phyloP scores from a whole-genome alignment of 2,113 vertebrate species.

The Perca schrenkii region DNA sequence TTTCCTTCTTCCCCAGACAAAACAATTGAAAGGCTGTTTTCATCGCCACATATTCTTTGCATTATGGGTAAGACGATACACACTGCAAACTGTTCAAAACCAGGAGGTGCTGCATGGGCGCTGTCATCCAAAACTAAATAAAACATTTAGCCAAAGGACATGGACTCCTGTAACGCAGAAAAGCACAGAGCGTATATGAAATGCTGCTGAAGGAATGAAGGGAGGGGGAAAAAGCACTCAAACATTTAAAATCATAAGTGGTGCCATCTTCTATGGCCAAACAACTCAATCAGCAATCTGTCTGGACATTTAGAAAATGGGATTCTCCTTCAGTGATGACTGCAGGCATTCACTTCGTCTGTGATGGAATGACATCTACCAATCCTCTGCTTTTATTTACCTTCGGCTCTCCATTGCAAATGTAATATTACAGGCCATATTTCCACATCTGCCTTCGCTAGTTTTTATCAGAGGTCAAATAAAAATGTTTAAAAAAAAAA shows the following conservation, averaged over 20 bases:
- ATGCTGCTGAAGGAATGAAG: conserved; percentile 25
- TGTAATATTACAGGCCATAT: conserved; percentile 44
- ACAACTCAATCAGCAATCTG: conserved; percentile 71
- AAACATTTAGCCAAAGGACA: conserved; percentile 70
- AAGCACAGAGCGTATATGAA: conserved; percentile 53
- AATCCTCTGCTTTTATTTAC: conserved; percentile 54
- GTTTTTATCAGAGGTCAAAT: conserved; percentile 55
- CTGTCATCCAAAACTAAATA: conserved; percentile 68
- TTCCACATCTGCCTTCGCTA: conserved; percentile 45
- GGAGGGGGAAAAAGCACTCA: conserved; percentile 8
- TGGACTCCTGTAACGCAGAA: conserved; percentile 32
- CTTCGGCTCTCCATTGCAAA: conserved; percentile 33
- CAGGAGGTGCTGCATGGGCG: conserved; percentile 43
- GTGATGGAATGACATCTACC: conserved; percentile 55
- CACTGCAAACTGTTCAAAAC: conserved; percentile 37
- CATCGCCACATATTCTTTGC: conserved; percentile 65
- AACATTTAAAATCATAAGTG: conserved; percentile 64
- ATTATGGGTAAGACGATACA: conserved; percentile 72
- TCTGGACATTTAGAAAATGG: conserved; percentile 64
- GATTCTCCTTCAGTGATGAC: conserved; percentile 61
- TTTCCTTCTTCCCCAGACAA: conserved; percentile 56
- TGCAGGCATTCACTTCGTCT: conserved; percentile 52
- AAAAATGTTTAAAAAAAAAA: conserved; percentile 36
- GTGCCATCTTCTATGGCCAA: conserved; percentile 61
- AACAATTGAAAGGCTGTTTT: conserved; percentile 62